These are phyloP conservation scores for Pissodes strobi DNA, from an alignment of 1,140 invertebrate species.

Conservation along the genomic window DNA sequence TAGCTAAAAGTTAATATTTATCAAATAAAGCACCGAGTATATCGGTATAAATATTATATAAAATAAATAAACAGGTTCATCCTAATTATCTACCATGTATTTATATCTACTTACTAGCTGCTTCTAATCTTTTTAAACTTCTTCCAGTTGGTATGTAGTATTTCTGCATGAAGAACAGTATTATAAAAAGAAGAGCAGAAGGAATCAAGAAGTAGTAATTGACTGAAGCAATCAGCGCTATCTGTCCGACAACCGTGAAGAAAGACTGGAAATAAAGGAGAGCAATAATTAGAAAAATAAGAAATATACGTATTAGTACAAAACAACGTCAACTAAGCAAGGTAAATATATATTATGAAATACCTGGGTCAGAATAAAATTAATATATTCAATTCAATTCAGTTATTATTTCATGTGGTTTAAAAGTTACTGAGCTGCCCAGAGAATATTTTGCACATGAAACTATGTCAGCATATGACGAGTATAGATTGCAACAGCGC, in stretches of 20 bases:
- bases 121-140: slow-evolving; percentile 69
- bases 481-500: too few species aligned
- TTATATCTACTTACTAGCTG: slow-evolving; percentile 60
- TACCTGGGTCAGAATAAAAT: too few species aligned
- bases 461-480: too few species aligned
- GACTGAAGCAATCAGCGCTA: slow-evolving; percentile 34
- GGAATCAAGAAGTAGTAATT: slow-evolving; percentile 44
- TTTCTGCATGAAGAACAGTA: slow-evolving; percentile 62
- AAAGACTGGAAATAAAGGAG: slow-evolving; percentile 21
- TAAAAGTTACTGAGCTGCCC: too few species aligned
- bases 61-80: slow-evolving; percentile 66
- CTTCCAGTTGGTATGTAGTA: slow-evolving; percentile 68
- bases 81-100: neutral
- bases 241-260: slow-evolving; percentile 20
- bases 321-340: too few species aligned
- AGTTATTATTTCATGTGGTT: too few species aligned
- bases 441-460: too few species aligned
- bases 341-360: too few species aligned
- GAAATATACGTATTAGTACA: too few species aligned
- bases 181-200: slow-evolving; percentile 57
- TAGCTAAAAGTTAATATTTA: slow-evolving; percentile 66
- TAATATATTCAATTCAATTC: too few species aligned
- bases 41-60: too few species aligned
- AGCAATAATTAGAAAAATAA: too few species aligned
- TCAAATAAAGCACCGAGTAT: slow-evolving; percentile 76